A percentile compares a stretch with the other conserved stretches of the same genome.
Conservation (phyloP, 2,113 vertebrate genomes). For the Hemicordylus capensis region DNA sequence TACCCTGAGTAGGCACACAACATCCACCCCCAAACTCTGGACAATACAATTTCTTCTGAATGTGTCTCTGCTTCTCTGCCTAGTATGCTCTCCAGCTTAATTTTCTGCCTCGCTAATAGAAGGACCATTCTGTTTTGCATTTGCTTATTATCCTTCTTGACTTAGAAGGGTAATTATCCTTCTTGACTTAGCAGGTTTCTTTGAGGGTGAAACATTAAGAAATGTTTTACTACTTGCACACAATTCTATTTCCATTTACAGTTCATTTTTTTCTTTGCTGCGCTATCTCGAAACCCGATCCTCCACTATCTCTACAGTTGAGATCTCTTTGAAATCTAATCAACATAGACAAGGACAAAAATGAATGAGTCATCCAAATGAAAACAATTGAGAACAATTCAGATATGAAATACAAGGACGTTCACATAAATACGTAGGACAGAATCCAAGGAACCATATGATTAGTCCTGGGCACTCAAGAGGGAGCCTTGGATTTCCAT, state of each 20-base stretch:
- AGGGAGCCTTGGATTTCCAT: background rate
- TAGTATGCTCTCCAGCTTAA: background rate
- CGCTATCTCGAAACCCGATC: background rate
- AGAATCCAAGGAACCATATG: background rate
- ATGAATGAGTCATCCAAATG: background rate
- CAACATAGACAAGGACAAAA: background rate
- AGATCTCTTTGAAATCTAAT: background rate
- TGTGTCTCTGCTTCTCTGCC: background rate
- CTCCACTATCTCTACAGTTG: background rate
- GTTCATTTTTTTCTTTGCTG: background rate
- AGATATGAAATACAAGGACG: background rate
- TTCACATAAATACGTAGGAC: background rate
- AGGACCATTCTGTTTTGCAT: background rate
- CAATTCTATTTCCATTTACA: background rate
- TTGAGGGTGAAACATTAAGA: background rate
- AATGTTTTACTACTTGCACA: background rate
- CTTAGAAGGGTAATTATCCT: slow-evolving; percentile 6
- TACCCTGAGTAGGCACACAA: background rate
- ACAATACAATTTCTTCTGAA: background rate
- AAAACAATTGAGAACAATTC: background rate
- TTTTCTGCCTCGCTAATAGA: slow-evolving; percentile 1
- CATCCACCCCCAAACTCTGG: background rate
- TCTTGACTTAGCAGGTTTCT: background rate
- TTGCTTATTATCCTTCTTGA: background rate
- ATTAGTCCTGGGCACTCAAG: background rate